Evolutionary conservation across 2,888 invertebrate genomes (phyloP), one percentile per base, ranked within the genome.

Genomic region (Allygus modestus): DNA sequence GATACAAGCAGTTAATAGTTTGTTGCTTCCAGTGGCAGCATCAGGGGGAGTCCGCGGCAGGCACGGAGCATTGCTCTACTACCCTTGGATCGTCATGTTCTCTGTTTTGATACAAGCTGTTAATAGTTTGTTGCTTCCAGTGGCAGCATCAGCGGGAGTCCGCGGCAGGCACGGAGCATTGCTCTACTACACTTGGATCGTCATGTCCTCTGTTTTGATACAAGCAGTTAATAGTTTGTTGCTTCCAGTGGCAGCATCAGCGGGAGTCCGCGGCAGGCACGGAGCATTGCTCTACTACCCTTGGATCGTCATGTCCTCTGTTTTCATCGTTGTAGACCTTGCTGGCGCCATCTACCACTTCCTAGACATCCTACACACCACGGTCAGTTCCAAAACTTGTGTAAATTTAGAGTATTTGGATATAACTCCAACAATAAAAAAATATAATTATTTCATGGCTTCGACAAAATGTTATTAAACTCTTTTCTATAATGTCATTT

Each of bases 171-270:
- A 69, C 20, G 87, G 83, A 33, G 81, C 83, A 26, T 33, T 73
- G 17, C 65, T 87, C 11, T 87, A 84, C 81, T 81, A 75, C 69
- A 86, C 87, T 7, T 87, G 86, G 86, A 82, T 86, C 33, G n/a
- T 81, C 41, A 58, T 82, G 12, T 73, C 85, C 1, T 23, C 82
- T 23, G 65, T 61, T 28, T 9, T 84, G 7, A n/a, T 84, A n/a
- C n/a, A n/a, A n/a, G n/a, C n/a, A n/a, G n/a, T n/a, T n/a, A n/a
- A n/a, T n/a, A n/a, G n/a, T n/a, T n/a, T n/a, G n/a, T n/a, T n/a
- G n/a, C n/a, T n/a, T n/a, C n/a, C 82, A 85, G 86, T 85, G 77
- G 85, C 83, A 5, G 75, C 85, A 15, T 65, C 75, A 17, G 77
- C 37, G 26, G 79, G 82, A 15, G 84, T 84, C 12, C 65, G 84